Evolutionary conservation across 2,797 vertebrate genomes (phyloP), one percentile per base, ranked within the genome.

Genomic region (Silurus lanzhouensis): DNA sequence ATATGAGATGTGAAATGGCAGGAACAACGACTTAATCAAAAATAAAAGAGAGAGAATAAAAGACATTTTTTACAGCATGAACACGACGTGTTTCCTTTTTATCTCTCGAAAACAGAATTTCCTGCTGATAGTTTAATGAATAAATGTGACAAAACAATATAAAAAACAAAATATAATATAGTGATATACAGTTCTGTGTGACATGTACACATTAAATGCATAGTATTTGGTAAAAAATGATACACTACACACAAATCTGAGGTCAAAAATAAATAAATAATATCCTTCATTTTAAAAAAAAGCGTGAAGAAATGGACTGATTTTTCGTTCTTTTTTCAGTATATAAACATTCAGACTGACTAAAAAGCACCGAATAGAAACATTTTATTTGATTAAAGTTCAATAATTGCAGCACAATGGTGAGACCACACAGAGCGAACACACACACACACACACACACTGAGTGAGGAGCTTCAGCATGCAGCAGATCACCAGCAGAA

Each of bases 281-380:
- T 89, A 91, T 92, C 91, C 91, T 94, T 94, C 92, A 92, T 91
- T 91, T 38, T 52, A n/a, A 52, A 52, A 87, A 89, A 64, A 64
- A 46, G 12, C 1, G 0, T 48, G 60, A 80, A 10, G 60, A 80
- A 66, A 52, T 52, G 46, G 48, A 52, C 48, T 31, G 2, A 52
- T 27, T n/a, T 17, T 48, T 63, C 20, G 25, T 38, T 20, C 17
- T 64, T 88, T 81, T 81, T 88, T 85, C 88, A 92, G 90, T 88
- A 92, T 91, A 95, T 93, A 96, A 95, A 95, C 93, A 95, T 92
- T 93, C 92, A 94, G 91, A 93, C 93, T 91, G 85, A 95, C 92
- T 95, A 93, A 92, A 52, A 52, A 95, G 96, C 94, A 95, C 94
- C 95, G 92, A 92, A 92, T 91, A 84, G 91, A 91, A 92, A 91